Evolutionary conservation across 2,113 vertebrate genomes (phyloP).

Genomic region (Siniperca chuatsi): DNA sequence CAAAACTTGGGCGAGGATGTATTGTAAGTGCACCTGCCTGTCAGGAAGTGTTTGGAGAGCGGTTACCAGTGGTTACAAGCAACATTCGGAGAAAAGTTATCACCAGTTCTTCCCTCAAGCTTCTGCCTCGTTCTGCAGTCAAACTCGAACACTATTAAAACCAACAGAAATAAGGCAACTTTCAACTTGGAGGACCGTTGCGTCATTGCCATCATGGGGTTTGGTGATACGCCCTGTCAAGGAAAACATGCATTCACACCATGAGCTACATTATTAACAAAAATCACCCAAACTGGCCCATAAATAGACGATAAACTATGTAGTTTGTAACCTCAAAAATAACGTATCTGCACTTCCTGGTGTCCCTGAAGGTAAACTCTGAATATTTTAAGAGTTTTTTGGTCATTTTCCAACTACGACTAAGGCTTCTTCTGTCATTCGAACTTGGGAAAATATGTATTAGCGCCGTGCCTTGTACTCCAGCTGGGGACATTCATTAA

Average conservation of each 20-base stretch:
- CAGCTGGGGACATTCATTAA: too few species aligned
- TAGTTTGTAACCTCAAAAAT: background rate
- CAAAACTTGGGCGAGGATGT: constrained; percentile 10
- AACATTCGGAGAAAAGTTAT: background rate
- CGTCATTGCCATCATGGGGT: background rate
- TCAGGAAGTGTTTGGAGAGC: background rate
- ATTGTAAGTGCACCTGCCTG: too few species aligned
- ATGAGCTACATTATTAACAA: background rate
- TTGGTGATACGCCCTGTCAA: background rate
- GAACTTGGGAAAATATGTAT: too few species aligned
- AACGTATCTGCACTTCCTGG: background rate
- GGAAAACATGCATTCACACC: constrained; percentile 16
- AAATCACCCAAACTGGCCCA: too few species aligned
- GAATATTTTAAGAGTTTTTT: too few species aligned
- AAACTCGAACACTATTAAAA: background rate
- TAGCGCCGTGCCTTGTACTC: too few species aligned
- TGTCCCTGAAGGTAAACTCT: background rate
- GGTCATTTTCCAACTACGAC: too few species aligned
- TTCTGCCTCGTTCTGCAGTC: background rate
- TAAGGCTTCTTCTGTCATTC: too few species aligned
- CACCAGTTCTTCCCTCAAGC: background rate
- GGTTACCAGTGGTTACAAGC: background rate
- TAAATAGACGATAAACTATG: background rate
- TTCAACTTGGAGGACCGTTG: background rate
- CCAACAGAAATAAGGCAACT: constrained; percentile 14